phyloP scores from a whole-genome alignment of 2,888 invertebrate species.

The Drosophila neutralis region DNA sequence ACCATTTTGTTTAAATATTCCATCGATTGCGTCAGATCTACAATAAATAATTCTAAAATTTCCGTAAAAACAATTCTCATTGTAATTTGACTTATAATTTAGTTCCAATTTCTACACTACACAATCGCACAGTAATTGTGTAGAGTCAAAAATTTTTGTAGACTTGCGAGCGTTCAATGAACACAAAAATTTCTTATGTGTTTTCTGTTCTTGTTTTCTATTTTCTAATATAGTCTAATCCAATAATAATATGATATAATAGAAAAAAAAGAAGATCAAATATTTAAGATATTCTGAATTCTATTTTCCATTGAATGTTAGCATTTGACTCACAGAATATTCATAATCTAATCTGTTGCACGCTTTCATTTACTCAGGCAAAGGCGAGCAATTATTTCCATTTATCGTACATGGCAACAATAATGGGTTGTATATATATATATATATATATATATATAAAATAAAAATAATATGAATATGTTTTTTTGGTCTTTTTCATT shows the following conservation, averaged over 20 bases:
- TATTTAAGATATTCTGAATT: no score
- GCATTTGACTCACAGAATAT: constrained; percentile 3
- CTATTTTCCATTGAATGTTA: not conserved
- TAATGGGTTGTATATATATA: constrained; percentile 47
- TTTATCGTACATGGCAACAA: constrained; percentile 44
- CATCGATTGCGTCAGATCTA: not conserved
- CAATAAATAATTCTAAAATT: not conserved
- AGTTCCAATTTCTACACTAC: not conserved
- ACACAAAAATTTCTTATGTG: not conserved
- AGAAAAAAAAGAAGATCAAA: no score
- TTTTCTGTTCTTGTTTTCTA: not conserved
- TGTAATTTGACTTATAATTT: not conserved
- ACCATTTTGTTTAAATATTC: not conserved
- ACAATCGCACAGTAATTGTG: not conserved
- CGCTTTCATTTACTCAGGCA: constrained; percentile 16
- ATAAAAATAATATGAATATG: not conserved
- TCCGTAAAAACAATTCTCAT: not conserved
- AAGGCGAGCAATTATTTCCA: constrained; percentile 35
- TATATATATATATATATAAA: not conserved
- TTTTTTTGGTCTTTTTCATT: not conserved
- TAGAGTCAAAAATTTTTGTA: not conserved
- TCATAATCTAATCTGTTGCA: constrained; percentile 32
- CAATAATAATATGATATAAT: no score
- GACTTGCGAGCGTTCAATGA: not conserved
- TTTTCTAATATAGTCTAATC: not conserved